Evolutionary conservation across 2,113 vertebrate genomes (phyloP).

Genomic region (Synchiropus splendidus): DNA sequence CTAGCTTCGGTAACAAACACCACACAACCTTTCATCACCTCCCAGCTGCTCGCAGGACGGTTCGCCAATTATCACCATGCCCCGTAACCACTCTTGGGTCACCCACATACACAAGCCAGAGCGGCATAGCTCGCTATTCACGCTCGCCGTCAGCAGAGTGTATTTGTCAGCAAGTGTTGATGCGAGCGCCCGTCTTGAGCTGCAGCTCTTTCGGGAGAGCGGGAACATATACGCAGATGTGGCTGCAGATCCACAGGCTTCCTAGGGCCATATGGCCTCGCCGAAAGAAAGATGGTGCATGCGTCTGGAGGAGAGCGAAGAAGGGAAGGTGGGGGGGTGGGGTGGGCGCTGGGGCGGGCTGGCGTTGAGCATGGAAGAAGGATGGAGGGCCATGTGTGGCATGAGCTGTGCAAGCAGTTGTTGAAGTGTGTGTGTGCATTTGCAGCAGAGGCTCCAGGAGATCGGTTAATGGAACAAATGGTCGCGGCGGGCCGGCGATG

Average conservation of each 20-base stretch:
- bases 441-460: slow-evolving; percentile 88
- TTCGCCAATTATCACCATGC: slow-evolving; percentile 69
- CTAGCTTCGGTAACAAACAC: slow-evolving; percentile 41
- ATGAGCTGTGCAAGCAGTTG: slow-evolving; percentile 94
- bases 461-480: slow-evolving; percentile 98
- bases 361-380: too few species aligned
- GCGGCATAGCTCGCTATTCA: too few species aligned
- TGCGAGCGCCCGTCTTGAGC: too few species aligned
- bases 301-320: slow-evolving; percentile 94
- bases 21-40: slow-evolving; percentile 55
- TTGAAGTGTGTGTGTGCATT: slow-evolving; percentile 64
- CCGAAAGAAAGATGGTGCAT: slow-evolving; percentile 93
- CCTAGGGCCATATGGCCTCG: slow-evolving; percentile 96
- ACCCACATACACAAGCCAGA: slow-evolving; percentile 28
- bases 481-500: slow-evolving; percentile 78
- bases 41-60: slow-evolving; percentile 66
- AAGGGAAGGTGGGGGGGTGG: too few species aligned
- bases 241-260: slow-evolving; percentile 98
- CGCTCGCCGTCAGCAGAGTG: too few species aligned
- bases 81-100: slow-evolving; percentile 49
- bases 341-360: too few species aligned
- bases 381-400: slow-evolving; percentile 85
- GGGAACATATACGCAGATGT: slow-evolving; percentile 98
- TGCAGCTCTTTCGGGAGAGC: too few species aligned
- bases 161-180: too few species aligned